These are phyloP conservation scores for Athetis lepigone DNA, from an alignment of 2,888 invertebrate species.

Conservation along the genomic window DNA sequence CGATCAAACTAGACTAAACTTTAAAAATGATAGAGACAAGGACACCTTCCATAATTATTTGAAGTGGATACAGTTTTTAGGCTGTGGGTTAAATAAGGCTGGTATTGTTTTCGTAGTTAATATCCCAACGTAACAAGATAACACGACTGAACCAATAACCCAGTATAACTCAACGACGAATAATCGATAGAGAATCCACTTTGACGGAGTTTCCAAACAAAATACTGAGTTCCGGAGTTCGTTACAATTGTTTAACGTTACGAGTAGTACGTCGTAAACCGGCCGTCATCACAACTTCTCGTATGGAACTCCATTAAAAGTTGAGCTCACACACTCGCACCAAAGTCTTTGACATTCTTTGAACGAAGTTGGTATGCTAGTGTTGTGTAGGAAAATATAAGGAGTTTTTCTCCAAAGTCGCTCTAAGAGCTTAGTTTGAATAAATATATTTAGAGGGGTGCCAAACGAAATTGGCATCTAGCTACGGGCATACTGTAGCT, in stretches of 20 bases:
- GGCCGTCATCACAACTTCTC: slow-evolving; percentile 52
- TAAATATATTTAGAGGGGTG: no score
- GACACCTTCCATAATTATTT: no score
- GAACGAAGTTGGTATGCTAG: not conserved
- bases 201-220: not conserved
- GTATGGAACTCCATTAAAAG: slow-evolving; percentile 57
- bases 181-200: slow-evolving; percentile 21
- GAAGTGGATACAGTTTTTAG: no score
- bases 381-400: no score
- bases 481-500: no score
- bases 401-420: no score
- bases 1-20: no score
- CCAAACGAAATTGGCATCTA: no score
- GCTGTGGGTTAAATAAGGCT: no score
- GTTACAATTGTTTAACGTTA: slow-evolving; percentile 35
- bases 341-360: slow-evolving; percentile 26
- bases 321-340: slow-evolving; percentile 33
- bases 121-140: not conserved
- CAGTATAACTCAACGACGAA: slow-evolving; percentile 1
- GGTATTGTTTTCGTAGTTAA: no score
- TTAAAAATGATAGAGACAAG: no score
- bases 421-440: no score
- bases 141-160: not conserved
- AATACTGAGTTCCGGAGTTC: slow-evolving; percentile 20
- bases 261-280: slow-evolving; percentile 26